phyloP scores from a whole-genome alignment of 2,113 vertebrate species.

The Cynopterus brachyotis region DNA sequence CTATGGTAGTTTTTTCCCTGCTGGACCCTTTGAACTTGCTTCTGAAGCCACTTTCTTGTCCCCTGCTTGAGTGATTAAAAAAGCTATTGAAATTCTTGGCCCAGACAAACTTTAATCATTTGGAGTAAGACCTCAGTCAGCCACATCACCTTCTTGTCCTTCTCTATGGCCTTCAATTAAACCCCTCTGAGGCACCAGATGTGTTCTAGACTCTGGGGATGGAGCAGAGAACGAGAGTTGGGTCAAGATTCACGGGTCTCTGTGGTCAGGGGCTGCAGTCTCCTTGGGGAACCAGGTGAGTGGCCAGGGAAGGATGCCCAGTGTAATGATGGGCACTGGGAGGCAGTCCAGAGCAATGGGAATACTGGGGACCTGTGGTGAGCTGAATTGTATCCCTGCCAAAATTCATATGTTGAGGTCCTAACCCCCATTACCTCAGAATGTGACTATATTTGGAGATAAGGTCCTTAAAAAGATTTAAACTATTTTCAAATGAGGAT shows the following conservation, averaged over 20 bases:
- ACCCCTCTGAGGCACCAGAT: not conserved
- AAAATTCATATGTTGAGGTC: not conserved
- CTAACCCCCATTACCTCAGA: not conserved
- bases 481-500: not conserved
- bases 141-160: not conserved
- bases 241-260: not conserved
- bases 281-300: not conserved
- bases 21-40: not conserved
- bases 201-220: not conserved
- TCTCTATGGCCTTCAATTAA: not conserved
- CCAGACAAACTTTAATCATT: not conserved
- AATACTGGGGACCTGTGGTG: not conserved
- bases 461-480: not conserved
- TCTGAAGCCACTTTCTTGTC: not conserved
- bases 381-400: not conserved
- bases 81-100: not conserved
- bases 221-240: not conserved
- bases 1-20: not conserved
- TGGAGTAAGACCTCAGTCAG: not conserved
- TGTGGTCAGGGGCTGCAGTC: not conserved
- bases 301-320: fast-evolving
- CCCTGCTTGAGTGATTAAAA: not conserved
- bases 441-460: not conserved
- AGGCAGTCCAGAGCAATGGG: not conserved
- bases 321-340: not conserved